Percentiles rank a stretch among this genome's conserved stretches.
Evolutionary conservation across 2,113 vertebrate species (phyloP).

Genomic region (Andinoacara biseriatus): DNA sequence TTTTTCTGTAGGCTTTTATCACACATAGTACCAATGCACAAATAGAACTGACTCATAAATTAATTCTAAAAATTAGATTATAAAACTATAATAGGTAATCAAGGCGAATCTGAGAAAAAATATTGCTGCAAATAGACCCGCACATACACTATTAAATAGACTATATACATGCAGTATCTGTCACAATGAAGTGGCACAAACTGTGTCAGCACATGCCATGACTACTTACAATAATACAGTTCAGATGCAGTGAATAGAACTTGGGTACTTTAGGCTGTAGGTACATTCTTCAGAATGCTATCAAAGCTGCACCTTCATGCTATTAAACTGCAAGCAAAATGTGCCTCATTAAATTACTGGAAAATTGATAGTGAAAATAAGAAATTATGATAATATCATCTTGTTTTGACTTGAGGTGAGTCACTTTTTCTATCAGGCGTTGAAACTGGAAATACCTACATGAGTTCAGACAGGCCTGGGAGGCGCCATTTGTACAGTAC

Average conservation of each 20-base stretch:
- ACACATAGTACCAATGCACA: background rate
- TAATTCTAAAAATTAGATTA: background rate
- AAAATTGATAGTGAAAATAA: background rate
- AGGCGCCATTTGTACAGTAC: conserved; percentile 46
- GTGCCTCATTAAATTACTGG: background rate
- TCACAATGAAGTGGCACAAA: background rate
- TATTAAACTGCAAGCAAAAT: background rate
- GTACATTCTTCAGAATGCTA: conserved; percentile 15
- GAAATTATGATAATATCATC: background rate
- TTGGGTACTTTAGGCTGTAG: background rate
- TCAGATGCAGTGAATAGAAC: background rate
- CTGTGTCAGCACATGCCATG: background rate
- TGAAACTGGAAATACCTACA: conserved; percentile 40
- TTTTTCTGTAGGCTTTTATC: background rate
- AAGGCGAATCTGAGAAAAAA: accelerated
- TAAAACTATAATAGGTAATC: background rate
- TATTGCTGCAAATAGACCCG: background rate
- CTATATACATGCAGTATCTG: background rate
- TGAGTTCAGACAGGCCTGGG: conserved; percentile 66
- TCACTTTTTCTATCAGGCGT: background rate
- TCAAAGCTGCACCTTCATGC: background rate
- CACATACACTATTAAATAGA: background rate
- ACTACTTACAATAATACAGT: background rate
- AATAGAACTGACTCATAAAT: background rate
- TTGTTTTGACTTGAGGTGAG: conserved; percentile 41